Evolutionary conservation across 2,888 invertebrate genomes (phyloP).

Genomic region (Anthrax anthrax): DNA sequence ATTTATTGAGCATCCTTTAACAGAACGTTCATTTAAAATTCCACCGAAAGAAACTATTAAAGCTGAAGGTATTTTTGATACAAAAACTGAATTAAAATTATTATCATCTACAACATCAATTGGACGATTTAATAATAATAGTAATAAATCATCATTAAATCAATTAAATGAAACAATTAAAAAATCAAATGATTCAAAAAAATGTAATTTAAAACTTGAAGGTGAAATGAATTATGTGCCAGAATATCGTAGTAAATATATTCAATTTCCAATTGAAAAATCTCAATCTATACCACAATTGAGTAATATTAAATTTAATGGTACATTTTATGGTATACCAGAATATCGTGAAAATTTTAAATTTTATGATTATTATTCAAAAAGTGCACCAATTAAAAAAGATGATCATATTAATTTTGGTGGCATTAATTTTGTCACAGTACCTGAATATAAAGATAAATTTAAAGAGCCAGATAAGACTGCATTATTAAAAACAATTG

Average conservation of each 20-base stretch:
- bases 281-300: constrained; percentile 33
- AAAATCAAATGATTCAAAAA: neutral
- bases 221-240: constrained; percentile 21
- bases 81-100: neutral
- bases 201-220: constrained; percentile 11
- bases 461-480: constrained; percentile 24
- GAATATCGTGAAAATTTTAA: constrained; percentile 32
- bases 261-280: constrained; percentile 28
- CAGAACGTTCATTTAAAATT: constrained; percentile 18
- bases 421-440: constrained; percentile 17
- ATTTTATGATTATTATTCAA: constrained; percentile 30
- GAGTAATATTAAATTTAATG: constrained; percentile 28
- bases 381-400: constrained; percentile 32
- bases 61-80: neutral
- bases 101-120: neutral
- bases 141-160: neutral
- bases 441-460: constrained; percentile 29
- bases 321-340: constrained; percentile 26
- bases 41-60: constrained; percentile 3
- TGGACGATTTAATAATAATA: neutral
- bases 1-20: constrained; percentile 26
- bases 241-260: constrained; percentile 29
- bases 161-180: too few species aligned
- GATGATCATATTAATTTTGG: constrained; percentile 27
- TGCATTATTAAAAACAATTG: constrained; percentile 17